Percentiles rank a stretch among this genome's conserved stretches.
phyloP scores from a whole-genome alignment of 2,797 vertebrate species.

The Lepilemur ruficaudatus region DNA sequence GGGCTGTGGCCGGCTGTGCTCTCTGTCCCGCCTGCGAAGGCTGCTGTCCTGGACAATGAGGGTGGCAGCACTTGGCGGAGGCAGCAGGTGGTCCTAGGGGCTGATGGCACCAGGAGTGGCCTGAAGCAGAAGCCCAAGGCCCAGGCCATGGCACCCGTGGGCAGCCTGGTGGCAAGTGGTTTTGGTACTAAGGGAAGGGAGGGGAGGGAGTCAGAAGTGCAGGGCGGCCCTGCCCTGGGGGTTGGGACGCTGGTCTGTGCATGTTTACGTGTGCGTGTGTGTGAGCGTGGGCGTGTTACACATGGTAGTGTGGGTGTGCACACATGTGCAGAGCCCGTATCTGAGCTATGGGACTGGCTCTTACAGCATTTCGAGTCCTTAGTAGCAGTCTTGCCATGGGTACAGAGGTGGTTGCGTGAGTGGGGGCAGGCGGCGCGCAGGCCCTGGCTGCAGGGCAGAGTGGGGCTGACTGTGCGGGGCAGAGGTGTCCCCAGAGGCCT shows the following conservation, averaged over 20 bases:
- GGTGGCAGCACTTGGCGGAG: not conserved
- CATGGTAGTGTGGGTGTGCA: not conserved
- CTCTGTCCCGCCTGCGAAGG: accelerated
- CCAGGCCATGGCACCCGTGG: accelerated
- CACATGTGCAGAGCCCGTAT: not conserved
- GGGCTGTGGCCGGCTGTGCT: not conserved
- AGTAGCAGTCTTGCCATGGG: accelerated
- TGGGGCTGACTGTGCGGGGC: too few relatives aligned
- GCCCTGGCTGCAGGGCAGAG: not conserved
- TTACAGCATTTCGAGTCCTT: not conserved
- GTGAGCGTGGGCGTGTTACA: not conserved
- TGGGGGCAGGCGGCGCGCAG: not conserved
- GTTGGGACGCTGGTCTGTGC: not conserved
- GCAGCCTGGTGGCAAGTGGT: not conserved
- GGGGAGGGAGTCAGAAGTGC: not conserved
- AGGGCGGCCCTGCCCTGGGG: not conserved
- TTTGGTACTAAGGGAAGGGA: not conserved
- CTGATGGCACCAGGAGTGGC: not conserved
- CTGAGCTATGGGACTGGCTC: not conserved
- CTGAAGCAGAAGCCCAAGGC: not conserved
- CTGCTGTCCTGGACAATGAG: not conserved
- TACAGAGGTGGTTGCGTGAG: not conserved
- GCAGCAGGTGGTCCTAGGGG: not conserved
- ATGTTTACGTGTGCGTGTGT: not conserved
- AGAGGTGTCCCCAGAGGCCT: not conserved